Base-by-base conservation (phyloP, 2,113 vertebrate genomes). In the Catharus fuscescens region DNA sequence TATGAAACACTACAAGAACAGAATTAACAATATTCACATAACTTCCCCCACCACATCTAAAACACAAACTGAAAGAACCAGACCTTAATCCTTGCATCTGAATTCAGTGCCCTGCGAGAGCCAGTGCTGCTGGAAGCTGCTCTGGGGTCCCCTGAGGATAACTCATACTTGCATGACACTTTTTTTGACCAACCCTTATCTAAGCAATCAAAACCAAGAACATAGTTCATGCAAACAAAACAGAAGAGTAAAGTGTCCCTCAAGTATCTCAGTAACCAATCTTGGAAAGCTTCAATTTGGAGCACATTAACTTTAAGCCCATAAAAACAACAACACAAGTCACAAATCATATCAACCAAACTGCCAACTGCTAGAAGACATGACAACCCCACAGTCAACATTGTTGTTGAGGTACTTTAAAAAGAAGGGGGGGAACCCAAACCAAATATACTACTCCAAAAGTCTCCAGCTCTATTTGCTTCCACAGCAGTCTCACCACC, bases 41-140 rank as follows among this genome's bases (percentile, higher is more conserved):
- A 73, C 52, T 83, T 92, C 60, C 65, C 42, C 85, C 65, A 73
- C 25, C 88, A 92, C 62, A 83, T 52, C 36, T 78, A 90, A 97
- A 92, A 95, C 13, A 77, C 2, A 74, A 95, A 57, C 23, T 82
- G 50, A 92, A 96, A 97, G 83, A 93, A 83, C 36, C 80, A 69
- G 80, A 94, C 69, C 83, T 82, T n/a, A 93, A 84, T 45, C 50
- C 80, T 42, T 40, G 31, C 79, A 92, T 73, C 80, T 88, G 48
- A 82, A 96, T 93, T 50, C 52, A 38, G 29, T 6, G 44, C 56
- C 86, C 74, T 86, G 69, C 8, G 44, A 76, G 42, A 92, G 31
- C 74, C 92, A 48, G 40, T 40, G 79, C 70, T 83, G 48, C 64
- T 48, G 10, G 84, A 92, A 90, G 92, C 72, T 78, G 65, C 28